Evolutionary conservation across 35 echinoderm and acorn worm species (phyloP).

Genomic region (Ptychodera flava): DNA sequence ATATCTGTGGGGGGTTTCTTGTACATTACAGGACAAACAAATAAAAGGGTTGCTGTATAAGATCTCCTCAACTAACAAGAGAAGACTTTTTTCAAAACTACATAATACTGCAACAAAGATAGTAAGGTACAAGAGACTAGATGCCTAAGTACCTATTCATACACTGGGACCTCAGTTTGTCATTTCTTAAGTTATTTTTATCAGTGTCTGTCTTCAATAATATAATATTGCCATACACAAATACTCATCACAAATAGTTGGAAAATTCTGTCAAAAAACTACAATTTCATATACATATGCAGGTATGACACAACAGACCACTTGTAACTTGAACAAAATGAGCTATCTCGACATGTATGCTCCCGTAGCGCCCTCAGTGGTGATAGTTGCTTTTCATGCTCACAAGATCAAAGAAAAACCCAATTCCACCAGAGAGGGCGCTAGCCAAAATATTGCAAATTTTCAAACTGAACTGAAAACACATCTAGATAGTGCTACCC

Average conservation of each 20-base stretch:
- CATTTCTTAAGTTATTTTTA: neutral
- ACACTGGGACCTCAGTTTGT: neutral
- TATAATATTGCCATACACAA: slow-evolving; percentile 2
- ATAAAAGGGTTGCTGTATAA: neutral
- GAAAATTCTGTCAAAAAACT: neutral
- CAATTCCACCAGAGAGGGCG: neutral
- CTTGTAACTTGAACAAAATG: neutral
- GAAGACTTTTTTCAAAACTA: neutral
- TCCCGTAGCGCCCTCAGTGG: neutral
- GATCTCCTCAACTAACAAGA: neutral
- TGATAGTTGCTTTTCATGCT: neutral
- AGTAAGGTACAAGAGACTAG: neutral
- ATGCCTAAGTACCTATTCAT: neutral
- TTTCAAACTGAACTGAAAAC: neutral
- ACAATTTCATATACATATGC: neutral
- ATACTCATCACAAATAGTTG: neutral
- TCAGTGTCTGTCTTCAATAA: neutral
- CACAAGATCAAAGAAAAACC: neutral
- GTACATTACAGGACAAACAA: neutral
- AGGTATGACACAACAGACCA: neutral
- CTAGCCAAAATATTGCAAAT: neutral
- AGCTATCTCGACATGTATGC: neutral
- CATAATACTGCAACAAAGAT: neutral
- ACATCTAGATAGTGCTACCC: neutral
- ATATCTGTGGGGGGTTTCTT: neutral